Conservation (phyloP, 2,797 vertebrate genomes). For the Borostomias antarcticus region DNA sequence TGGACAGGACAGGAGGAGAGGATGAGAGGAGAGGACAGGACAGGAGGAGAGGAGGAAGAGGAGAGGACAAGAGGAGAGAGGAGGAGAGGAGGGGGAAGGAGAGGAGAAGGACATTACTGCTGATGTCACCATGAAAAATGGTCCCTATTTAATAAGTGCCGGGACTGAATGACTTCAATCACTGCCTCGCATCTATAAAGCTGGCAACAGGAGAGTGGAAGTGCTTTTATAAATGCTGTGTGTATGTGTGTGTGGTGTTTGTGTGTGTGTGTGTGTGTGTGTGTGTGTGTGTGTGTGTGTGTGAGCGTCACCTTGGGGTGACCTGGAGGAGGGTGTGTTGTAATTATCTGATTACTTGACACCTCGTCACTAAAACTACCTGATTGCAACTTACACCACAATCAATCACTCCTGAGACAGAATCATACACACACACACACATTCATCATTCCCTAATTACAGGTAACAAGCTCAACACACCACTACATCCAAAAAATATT, state of each 20-base stretch:
- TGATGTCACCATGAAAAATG: conserved; percentile 4
- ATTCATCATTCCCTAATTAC: neutral
- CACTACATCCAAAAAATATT: neutral
- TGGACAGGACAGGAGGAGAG: neutral
- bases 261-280: conserved; percentile 2
- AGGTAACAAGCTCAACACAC: neutral
- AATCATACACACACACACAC: neutral
- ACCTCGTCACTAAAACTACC: conserved; percentile 54
- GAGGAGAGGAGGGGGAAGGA: neutral
- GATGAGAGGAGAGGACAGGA: neutral
- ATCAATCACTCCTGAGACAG: conserved; percentile 60
- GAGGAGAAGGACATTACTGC: neutral
- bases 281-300: conserved; percentile 14
- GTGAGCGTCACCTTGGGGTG: conserved; percentile 47
- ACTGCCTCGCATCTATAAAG: neutral
- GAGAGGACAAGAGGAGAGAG: neutral
- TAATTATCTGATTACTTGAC: conserved; percentile 69
- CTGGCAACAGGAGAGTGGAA: neutral
- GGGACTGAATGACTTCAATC: conserved; percentile 18
- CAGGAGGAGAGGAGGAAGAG: neutral
- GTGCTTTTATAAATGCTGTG: conserved; percentile 1
- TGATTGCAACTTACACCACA: conserved; percentile 61
- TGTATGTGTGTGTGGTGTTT: neutral
- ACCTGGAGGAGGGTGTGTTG: conserved; percentile 60
- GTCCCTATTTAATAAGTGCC: neutral